Evolutionary conservation across 1,140 invertebrate species (phyloP).

Genomic region (Brachionus asplanchnoidis): DNA sequence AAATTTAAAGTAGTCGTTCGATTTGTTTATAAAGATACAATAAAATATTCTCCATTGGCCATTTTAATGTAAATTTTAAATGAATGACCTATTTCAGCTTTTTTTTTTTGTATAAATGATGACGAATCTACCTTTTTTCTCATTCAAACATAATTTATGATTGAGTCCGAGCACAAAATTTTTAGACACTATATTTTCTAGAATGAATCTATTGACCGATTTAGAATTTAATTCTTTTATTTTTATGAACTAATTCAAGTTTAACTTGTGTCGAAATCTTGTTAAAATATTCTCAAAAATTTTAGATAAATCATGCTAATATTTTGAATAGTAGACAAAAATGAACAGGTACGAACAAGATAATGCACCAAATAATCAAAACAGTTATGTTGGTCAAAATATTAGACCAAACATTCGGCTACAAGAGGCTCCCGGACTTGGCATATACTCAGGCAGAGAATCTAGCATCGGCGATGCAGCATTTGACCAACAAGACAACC

Average conservation of each 20-base stretch:
- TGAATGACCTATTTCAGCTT: slow-evolving; percentile 17
- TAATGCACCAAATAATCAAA: background rate
- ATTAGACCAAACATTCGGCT: background rate
- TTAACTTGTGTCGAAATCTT: background rate
- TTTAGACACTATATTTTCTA: background rate
- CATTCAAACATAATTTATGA: slow-evolving; percentile 20
- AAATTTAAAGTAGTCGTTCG: background rate
- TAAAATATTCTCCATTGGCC: background rate
- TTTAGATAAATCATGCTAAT: background rate
- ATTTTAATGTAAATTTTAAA: background rate
- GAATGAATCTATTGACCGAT: slow-evolving; percentile 22
- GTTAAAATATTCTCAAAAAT: background rate
- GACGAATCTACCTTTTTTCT: background rate
- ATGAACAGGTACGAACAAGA: slow-evolving; percentile 3
- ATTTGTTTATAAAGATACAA: background rate
- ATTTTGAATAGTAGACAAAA: background rate
- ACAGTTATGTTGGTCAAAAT: background rate
- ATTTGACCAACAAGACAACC: slow-evolving; percentile 21
- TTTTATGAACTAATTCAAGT: background rate
- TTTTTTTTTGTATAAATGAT: background rate
- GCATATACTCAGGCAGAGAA: background rate
- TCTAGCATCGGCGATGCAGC: background rate
- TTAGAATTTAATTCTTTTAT: background rate
- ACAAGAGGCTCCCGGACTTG: background rate
- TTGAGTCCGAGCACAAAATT: background rate